Percentiles rank a stretch among this genome's conserved stretches.
phyloP scores from a whole-genome alignment of 2,888 invertebrate species.

The Pegoplata infirma region DNA sequence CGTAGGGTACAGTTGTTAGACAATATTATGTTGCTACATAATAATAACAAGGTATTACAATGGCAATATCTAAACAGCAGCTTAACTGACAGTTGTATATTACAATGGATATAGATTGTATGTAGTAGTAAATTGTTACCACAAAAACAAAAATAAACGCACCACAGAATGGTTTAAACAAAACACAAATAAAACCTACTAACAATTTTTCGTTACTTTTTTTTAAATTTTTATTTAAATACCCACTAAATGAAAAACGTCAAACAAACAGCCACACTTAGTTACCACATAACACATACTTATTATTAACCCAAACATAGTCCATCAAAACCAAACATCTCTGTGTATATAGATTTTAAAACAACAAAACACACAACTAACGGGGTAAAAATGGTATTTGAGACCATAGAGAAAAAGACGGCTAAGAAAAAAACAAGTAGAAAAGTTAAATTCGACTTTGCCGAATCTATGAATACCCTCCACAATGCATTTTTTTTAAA shows the following conservation, averaged over 20 bases:
- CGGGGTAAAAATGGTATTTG: conserved; percentile 10
- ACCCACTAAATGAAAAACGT: conserved; percentile 15
- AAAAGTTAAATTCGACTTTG: too few species aligned
- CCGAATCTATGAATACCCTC: too few species aligned
- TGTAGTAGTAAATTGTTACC: not conserved
- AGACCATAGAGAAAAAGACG: conserved; percentile 22
- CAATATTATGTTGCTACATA: conserved; percentile 20
- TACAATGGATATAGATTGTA: too few species aligned
- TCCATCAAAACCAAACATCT: conserved; percentile 25
- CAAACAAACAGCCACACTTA: conserved; percentile 21
- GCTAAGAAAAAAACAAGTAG: too few species aligned
- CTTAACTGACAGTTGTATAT: conserved; percentile 47
- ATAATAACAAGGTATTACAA: conserved; percentile 17
- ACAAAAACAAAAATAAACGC: too few species aligned
- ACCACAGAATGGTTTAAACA: conserved; percentile 21
- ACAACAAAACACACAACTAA: conserved; percentile 9
- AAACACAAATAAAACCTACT: too few species aligned
- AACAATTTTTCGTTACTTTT: conserved; percentile 4
- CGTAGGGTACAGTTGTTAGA: conserved; percentile 16
- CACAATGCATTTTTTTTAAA: too few species aligned
- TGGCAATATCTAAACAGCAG: conserved; percentile 24
- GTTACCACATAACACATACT: not conserved
- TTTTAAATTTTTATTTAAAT: not conserved
- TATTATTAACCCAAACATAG: conserved; percentile 19
- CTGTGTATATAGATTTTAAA: not conserved